Evolutionary conservation across 2,888 invertebrate species (phyloP).

Genomic region (Augiades crinisus): DNA sequence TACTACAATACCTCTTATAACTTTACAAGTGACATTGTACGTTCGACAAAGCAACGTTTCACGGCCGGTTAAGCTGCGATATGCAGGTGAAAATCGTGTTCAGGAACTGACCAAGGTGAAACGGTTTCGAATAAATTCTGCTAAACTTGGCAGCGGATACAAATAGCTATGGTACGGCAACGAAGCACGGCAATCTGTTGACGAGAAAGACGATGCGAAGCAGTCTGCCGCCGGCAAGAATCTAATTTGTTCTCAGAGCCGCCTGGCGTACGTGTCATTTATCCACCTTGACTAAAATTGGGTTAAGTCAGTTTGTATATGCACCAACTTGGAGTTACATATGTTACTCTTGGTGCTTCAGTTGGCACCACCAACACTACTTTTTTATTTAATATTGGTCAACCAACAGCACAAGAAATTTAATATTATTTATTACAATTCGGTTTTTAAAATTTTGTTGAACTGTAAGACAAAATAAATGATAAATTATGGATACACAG

Average conservation of each 20-base stretch:
- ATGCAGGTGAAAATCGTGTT: conserved; percentile 6
- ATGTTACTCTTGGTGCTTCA: too few species aligned
- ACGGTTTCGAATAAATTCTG: conserved; percentile 14
- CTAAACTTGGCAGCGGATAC: conserved; percentile 17
- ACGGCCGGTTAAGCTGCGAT: not conserved
- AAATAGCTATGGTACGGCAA: conserved; percentile 19
- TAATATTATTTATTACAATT: too few species aligned
- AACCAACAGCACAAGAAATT: too few species aligned
- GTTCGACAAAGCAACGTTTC: too few species aligned
- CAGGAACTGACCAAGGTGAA: conserved; percentile 15
- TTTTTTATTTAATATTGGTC: too few species aligned
- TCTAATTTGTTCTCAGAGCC: conserved; percentile 18
- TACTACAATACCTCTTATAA: too few species aligned
- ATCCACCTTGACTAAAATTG: conserved; percentile 13
- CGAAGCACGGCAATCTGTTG: conserved; percentile 20
- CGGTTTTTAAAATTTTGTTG: too few species aligned
- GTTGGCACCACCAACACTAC: too few species aligned
- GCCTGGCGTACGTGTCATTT: conserved; percentile 17
- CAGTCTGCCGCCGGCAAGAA: conserved; percentile 18
- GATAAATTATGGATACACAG: too few species aligned
- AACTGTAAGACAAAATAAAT: too few species aligned
- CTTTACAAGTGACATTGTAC: too few species aligned
- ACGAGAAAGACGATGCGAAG: conserved; percentile 21
- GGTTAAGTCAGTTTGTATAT: conserved; percentile 9
- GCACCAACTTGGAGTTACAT: too few species aligned